Evolutionary conservation across 2,113 vertebrate genomes (phyloP).

Genomic region (Rhagologus leucostigma): DNA sequence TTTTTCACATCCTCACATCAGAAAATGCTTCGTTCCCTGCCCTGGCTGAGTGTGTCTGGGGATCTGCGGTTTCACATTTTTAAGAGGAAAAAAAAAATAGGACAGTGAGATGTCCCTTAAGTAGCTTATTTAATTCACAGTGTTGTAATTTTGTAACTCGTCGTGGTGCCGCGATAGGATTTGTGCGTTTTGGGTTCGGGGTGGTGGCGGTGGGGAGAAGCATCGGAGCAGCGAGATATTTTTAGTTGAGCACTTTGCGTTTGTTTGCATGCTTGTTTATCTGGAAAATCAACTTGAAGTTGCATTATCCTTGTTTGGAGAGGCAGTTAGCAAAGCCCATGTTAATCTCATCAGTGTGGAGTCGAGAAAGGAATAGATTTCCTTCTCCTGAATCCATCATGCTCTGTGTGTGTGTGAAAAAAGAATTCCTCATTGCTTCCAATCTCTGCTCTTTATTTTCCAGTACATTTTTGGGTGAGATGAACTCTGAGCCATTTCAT

Average conservation of each 20-base stretch:
- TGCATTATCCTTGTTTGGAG: constrained; percentile 61
- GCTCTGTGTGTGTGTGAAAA: not conserved
- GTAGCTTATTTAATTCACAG: constrained; percentile 10
- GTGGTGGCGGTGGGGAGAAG: not conserved
- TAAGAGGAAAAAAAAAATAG: not conserved
- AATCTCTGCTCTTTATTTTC: constrained; percentile 41
- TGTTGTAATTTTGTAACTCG: constrained; percentile 12
- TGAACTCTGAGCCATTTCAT: constrained; percentile 45
- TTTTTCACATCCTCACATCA: not conserved
- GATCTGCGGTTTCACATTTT: not conserved
- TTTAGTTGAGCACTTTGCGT: constrained; percentile 59
- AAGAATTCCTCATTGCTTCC: not conserved
- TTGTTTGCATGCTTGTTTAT: constrained; percentile 65
- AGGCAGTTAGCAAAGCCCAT: constrained; percentile 35
- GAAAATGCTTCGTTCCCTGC: not conserved
- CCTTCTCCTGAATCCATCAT: not conserved
- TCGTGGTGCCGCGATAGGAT: not conserved
- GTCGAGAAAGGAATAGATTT: constrained; percentile 16
- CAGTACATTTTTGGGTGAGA: constrained; percentile 44
- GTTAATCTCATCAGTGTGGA: constrained; percentile 38
- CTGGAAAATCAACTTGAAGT: constrained; percentile 64
- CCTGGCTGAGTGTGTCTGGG: not conserved
- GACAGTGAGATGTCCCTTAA: not conserved
- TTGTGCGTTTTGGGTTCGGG: not conserved
- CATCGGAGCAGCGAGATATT: constrained; percentile 36